Evolutionary conservation across 2,113 vertebrate species (phyloP).

Genomic region (Pica pica): DNA sequence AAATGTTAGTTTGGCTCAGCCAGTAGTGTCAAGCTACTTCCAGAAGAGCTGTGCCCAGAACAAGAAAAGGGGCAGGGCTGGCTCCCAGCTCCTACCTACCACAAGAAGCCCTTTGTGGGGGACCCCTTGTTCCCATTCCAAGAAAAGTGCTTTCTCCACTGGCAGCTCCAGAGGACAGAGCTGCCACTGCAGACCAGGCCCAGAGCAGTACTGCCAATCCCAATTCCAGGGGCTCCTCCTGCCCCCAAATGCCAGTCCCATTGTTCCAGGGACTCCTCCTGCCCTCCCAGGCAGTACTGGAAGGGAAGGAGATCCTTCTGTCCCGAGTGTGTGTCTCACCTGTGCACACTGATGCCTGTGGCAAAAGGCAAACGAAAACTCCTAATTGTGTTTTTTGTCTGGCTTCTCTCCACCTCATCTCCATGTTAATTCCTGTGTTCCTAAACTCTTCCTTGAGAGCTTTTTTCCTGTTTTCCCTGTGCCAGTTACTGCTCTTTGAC

Average conservation of each 20-base stretch:
- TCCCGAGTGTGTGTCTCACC: background rate
- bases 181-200: background rate
- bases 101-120: rapidly evolving
- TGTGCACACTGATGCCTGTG: rapidly evolving
- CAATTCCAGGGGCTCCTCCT: background rate
- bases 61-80: background rate
- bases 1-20: background rate
- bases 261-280: background rate
- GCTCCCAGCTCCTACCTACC: background rate
- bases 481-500: background rate
- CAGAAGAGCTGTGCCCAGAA: background rate
- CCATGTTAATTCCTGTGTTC: background rate
- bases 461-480: background rate
- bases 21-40: background rate
- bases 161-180: background rate
- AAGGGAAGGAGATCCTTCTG: background rate
- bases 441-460: background rate
- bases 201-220: background rate
- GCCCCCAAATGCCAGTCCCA: background rate
- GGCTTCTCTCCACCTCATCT: background rate
- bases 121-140: background rate
- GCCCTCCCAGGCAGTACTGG: background rate
- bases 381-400: background rate
- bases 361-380: background rate
- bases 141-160: background rate